Evolutionary conservation across 2,113 vertebrate species (phyloP), one percentile per base, ranked within the genome.

Genomic region (Zosterops borbonicus): DNA sequence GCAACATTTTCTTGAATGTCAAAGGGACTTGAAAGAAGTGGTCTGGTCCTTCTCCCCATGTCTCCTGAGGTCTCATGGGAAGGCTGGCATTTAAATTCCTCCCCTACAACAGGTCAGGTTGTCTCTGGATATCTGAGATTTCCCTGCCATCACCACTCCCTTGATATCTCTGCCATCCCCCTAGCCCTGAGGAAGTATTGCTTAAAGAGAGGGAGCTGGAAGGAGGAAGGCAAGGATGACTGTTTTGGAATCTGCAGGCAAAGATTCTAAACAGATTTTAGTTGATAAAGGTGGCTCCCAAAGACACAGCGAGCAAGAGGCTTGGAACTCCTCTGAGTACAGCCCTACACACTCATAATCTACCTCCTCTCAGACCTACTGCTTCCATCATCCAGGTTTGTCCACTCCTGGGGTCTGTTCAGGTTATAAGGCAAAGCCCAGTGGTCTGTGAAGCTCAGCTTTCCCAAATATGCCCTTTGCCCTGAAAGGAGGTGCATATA

Each of bases 241-340:
- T 41, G 1, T 37, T 83, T 58, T 62, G 19, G 50, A 75, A 64
- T 49, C 11, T 87, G 42, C 27, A 65, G 60, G 20, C 41, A 62
- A 92, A 77, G 73, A 28, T 62, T 20, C 59, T 69, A 55, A 69
- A 37, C 9, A 58, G 46, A 12, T 50, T 81, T 89, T 78, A 65
- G 60, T 81, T 84, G 19, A 12, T 31, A 42, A 89, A 81, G 9
- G 21, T 78, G 70, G 20, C 20, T 73, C 27, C n/a, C 41, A 75
- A 59, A 49, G 53, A 28, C 37, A 37, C 5, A 39, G 41, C 41
- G 24, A 80, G 5, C 0, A 0, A 74, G 31, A 58, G 13, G 9
- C 17, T 91, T 3, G 1, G 31, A 53, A 39, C 17, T 80, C 10
- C 41, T 31, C 73, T 64, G 53, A 8, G 11, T 73, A 71, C 4